phyloP scores from a whole-genome alignment of 2,113 vertebrate genomes.

The Oenanthe melanoleuca region DNA sequence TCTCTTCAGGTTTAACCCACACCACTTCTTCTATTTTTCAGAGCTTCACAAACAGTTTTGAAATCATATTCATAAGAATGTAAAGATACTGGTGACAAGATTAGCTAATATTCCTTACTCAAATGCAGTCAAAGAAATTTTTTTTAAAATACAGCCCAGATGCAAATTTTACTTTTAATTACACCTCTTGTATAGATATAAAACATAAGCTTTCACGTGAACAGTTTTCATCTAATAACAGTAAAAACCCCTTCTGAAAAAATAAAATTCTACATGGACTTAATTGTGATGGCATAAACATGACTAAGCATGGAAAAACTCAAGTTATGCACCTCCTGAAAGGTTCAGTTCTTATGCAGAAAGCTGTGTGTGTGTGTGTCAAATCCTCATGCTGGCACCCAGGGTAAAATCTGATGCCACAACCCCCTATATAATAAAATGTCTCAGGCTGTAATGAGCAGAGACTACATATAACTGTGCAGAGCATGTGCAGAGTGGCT shows the following conservation, averaged over 20 bases:
- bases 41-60: background rate
- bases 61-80: background rate
- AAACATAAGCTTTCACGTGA: accelerated
- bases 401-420: background rate
- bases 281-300: background rate
- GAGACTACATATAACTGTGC: background rate
- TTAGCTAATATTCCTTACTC: background rate
- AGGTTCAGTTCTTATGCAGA: background rate
- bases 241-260: background rate
- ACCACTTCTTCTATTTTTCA: background rate
- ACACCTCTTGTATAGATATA: background rate
- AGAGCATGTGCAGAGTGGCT: background rate
- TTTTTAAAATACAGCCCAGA: background rate
- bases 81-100: background rate
- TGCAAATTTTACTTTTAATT: background rate
- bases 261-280: background rate
- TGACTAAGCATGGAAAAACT: background rate
- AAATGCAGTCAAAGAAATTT: background rate
- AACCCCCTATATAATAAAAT: background rate
- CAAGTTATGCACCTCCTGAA: background rate
- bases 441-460: background rate
- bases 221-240: background rate
- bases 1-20: background rate
- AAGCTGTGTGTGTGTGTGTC: background rate
- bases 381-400: background rate